Evolutionary conservation across 1,140 invertebrate genomes (phyloP), one percentile per base, ranked within the genome.

Genomic region (Hetaerina americana): DNA sequence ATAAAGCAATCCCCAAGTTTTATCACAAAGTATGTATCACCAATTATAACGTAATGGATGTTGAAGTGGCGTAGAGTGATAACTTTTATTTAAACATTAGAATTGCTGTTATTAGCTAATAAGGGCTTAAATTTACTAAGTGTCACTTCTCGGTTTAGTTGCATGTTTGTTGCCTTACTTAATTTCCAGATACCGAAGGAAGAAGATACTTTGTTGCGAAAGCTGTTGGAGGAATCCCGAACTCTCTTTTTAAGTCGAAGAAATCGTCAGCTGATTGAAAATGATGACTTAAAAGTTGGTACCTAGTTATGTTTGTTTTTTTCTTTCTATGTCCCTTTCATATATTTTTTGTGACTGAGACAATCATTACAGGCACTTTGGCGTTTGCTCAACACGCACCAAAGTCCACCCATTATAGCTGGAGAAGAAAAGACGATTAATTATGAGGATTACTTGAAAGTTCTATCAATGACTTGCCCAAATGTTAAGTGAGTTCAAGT

Each of bases 191-290:
- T 92, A 15, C 92, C 92, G 0, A 85, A 87, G 75, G 87, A 90
- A 72, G 88, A 91, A 78, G 90, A 95, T 76, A 83, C 88, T 5
- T 76, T 95, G 15, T 83, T 88, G 0, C 88, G 92, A 77, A 93
- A 94, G 79, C 79, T 95, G n/a, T 82, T 92, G 66, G 92, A 94
- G 80, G 93, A 96, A 81, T 92, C 93, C 0, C 83, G 93, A 77
- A 91, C 92, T 12, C 84, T 92, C 67, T 93, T 96, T 79, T 79
- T 97, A 26, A 91, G 96, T 81, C 87, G 91, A 77, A 88, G 90
- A 79, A 94, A 91, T 72, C 86, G 88, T 75, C 88, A 94, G 77
- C 81, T 96, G 6, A 79, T 96, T 25, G 91, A 95, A 80, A 93
- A 94, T 80, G 88, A 91, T 76, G 95, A 97, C 81, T 79, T 97